Conservation (phyloP, 2,113 vertebrate genomes). For the Lipotes vexillifer region DNA sequence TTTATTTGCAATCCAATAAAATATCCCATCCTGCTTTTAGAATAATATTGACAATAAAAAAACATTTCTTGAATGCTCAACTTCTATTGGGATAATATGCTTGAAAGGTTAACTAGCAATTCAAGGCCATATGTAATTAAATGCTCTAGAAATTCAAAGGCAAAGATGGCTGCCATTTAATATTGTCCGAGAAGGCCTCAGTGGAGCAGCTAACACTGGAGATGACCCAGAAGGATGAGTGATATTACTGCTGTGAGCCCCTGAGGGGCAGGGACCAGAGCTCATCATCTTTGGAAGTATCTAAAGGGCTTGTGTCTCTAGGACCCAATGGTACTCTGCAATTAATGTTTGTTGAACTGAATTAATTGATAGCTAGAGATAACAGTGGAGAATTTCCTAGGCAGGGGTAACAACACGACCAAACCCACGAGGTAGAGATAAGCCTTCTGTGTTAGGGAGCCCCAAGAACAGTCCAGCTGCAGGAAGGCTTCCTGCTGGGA, state of each 20-base stretch:
- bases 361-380: not conserved
- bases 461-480: not conserved
- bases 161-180: not conserved
- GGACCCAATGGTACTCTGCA: not conserved
- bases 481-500: not conserved
- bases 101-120: slow-evolving; percentile 34
- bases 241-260: not conserved
- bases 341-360: not conserved
- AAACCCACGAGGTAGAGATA: not conserved
- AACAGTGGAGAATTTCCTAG: not conserved
- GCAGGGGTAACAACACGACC: not conserved
- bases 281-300: not conserved
- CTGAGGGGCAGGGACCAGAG: not conserved
- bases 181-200: not conserved
- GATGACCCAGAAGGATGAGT: not conserved
- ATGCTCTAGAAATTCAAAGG: not conserved
- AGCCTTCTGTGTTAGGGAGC: not conserved
- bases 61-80: not conserved
- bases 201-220: not conserved
- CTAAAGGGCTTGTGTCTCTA: not conserved
- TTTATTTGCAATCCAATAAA: slow-evolving; percentile 46
- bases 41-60: slow-evolving; percentile 44
- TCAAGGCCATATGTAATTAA: not conserved
- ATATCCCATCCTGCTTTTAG: slow-evolving; percentile 11
- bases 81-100: slow-evolving; percentile 22